Base-by-base conservation (phyloP, 1,140 invertebrate genomes). In the Apis dorsata region DNA sequence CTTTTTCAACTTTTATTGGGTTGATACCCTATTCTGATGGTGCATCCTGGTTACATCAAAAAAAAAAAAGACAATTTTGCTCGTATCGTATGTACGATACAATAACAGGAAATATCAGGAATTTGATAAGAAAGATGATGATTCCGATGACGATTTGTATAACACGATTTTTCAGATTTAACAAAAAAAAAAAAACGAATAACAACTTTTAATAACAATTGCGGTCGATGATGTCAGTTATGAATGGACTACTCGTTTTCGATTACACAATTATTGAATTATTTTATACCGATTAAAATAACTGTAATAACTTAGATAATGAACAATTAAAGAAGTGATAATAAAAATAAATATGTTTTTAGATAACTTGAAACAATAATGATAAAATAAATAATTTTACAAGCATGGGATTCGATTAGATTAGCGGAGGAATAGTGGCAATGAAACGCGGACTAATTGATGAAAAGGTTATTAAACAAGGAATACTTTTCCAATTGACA, bases 401-500 rank as follows among this genome's bases (percentile, higher is more conserved):
- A 60, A 74, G 19, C 21, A 11, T 59, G 12, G 4, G 5, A 44
- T 28, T n/a, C 12, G 71, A 73, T 73, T 59, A 73, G 55, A 73
- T 73, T 73, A 34, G 8, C 4, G 12, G n/a, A 63, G 53, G n/a
- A 60, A 65, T 66, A 55, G 28, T 65, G 34, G 51, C 19, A 63
- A 63, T 34, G 10, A 17, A 63, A 28, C 34, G 10, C 34, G n/a
- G 15, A 24, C 21, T 79, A 79, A 72, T 71, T 73, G 60, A 11
- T 12, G 12, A 1, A 5, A 63, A 28, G 60, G 34, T 44, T 44
- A 44, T 55, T 74, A 72, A 79, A 53, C 60, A n/a, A 53, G 44
- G 34, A 24, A 69, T 59, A 73, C 34, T 84, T 69, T 65, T 65
- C n/a, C 81, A 24, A 79, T 83, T 55, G 69, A 73, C 81, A 60